Base-by-base conservation (phyloP, 2,113 vertebrate genomes). In the Sturnira hondurensis region DNA sequence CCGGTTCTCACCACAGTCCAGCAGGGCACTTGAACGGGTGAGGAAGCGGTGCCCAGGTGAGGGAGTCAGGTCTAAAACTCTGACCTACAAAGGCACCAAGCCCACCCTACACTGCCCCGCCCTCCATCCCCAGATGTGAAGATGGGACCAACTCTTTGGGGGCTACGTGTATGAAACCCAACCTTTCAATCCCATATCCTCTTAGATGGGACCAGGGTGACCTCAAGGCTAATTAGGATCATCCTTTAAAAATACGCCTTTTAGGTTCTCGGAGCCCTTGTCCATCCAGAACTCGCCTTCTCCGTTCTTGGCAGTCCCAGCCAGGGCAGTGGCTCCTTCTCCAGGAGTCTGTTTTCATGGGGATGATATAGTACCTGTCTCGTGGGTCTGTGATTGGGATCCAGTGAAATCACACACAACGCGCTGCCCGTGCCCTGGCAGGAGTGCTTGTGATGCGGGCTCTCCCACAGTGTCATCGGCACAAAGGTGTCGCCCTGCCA, bases 351-450 rank as follows among this genome's bases (percentile, higher is more conserved):
- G 45, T 50, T 80, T 52, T 31, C 36, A n/a, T 7, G 38, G 31
- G 61, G 11, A 4, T 16, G 47, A 20, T 4, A 2, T 0, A 19
- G 63, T 31, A 12, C 63, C 4, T 1, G 14, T 56, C 33, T 85
- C 58, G 0, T 0, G 28, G 71, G 26, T 5, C 43, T 5, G 31
- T 1, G 24, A n/a, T 1, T 2, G 38, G 77, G 19, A n/a, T 28
- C 11, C 43, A 4, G 2, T 4, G 71, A 70, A 54, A 19, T 3
- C 4, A 26, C 24, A 31, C 20, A 2, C 1, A 20, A 54, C 2
- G 4, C 1, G 0, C 1, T 1, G 36, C 28, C 31, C 1, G n/a
- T 4, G 3, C 58, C 10, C 19, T 1, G 50, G n/a, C n/a, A 9
- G 50, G 4, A 4, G 19, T 0, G 8, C 81, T n/a, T 12, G 5